These are phyloP conservation scores for Hassar affinis DNA, from an alignment of 2,113 vertebrate genomes.

Conservation along the genomic window DNA sequence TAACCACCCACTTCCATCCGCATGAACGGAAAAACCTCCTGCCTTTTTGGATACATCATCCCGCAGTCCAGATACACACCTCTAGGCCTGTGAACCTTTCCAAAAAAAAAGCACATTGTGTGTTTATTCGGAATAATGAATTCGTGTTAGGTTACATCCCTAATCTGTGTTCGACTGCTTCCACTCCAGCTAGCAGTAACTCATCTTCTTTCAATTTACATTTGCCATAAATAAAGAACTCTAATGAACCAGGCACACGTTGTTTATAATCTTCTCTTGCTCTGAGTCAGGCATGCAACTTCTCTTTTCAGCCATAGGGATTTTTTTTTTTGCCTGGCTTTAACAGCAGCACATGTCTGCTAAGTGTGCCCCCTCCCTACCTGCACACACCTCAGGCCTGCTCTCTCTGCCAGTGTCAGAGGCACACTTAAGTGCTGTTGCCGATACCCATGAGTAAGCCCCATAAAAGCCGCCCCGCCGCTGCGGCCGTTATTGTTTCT, in stretches of 20 bases:
- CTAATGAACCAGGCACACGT: conserved; percentile 1
- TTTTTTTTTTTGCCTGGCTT: conserved; percentile 28
- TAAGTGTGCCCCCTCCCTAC: conserved; percentile 57
- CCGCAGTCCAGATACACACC: neutral
- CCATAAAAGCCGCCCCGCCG: conserved; percentile 91
- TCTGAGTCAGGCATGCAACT: conserved; percentile 7
- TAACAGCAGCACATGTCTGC: conserved; percentile 50
- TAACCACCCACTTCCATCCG: neutral
- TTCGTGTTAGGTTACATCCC: neutral
- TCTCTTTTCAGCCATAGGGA: conserved; percentile 38
- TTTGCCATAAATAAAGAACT: neutral
- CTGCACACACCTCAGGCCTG: conserved; percentile 81
- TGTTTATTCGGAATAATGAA: neutral
- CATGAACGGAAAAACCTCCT: neutral
- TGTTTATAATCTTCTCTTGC: conserved; percentile 30
- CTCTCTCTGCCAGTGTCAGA: conserved; percentile 83
- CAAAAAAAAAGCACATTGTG: neutral
- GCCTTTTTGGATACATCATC: neutral
- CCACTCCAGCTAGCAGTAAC: neutral
- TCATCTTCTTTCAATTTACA: neutral
- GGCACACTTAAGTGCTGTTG: conserved; percentile 95
- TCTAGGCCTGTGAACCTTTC: neutral
- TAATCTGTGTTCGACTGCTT: neutral
- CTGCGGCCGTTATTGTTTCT: conserved; percentile 94
- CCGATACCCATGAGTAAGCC: conserved; percentile 98